Evolutionary conservation across 2,888 invertebrate species (phyloP), one percentile per base, ranked within the genome.

Genomic region (Drosophila neutralis): DNA sequence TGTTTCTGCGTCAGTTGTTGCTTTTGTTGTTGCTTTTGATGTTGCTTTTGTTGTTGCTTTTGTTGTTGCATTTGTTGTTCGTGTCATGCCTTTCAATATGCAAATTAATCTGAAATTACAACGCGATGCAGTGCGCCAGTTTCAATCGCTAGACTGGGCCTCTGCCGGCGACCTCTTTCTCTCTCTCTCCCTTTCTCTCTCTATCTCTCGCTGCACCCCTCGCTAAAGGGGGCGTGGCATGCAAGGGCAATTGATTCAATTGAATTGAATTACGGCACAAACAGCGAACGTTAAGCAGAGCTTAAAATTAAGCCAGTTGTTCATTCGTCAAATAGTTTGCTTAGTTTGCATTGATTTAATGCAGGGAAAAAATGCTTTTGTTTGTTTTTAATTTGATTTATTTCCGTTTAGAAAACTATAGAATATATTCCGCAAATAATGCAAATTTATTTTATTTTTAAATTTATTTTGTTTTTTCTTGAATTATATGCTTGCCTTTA

Each of bases 91-190:
- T 67, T 83, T 65, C 87, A 89, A 80, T 87, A 86, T 86, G 85
- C 85, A 86, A 86, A 86, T 86, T 82, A 86, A 87, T 82, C 69
- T 79, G 54, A 85, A 89, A 85, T 85, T 85, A 82, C 85, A 80
- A 67, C 69, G 71, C 72, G 64, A 52, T 60, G 64, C 66, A 66
- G 49, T 58, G 45, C 65, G 59, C n/a, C 61, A 71, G 40, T 71
- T 75, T 70, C 58, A 72, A 75, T 33, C 36, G 35, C 36, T 45
- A 49, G 56, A 61, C 38, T 60, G 40, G 67, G 33, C 61, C 49
- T 7, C n/a, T 40, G 49, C 57, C 36, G n/a, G 58, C 59, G n/a
- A 60, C 33, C 51, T 29, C 18, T 13, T n/a, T 38, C 31, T n/a
- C 15, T 10, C n/a, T 24, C 36, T n/a, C 35, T 15, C 62, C 29